A percentile compares a stretch with the other conserved stretches of the same genome.
These are phyloP conservation scores for Drosophila cognata DNA, from an alignment of 2,888 invertebrate genomes.

Conservation along the genomic window DNA sequence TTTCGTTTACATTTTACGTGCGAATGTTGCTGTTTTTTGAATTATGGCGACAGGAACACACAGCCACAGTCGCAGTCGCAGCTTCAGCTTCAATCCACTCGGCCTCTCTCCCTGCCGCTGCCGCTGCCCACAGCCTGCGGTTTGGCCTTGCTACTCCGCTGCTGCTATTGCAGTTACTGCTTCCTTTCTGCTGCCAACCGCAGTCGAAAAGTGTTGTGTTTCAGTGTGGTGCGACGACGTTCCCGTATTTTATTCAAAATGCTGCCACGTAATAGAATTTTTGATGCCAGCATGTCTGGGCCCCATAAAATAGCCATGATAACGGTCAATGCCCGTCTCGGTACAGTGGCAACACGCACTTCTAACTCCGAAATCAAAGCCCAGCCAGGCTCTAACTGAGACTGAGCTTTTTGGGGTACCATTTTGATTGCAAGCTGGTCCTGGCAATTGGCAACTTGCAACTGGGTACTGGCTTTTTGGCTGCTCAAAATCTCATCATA, in stretches of 20 bases:
- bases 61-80: slow-evolving; percentile 47
- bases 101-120: background rate
- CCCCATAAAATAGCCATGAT: slow-evolving; percentile 78
- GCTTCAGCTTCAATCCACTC: slow-evolving; percentile 25
- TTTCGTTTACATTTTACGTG: slow-evolving; percentile 80
- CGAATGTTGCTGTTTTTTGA: slow-evolving; percentile 82
- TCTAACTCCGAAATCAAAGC: slow-evolving; percentile 43
- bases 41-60: slow-evolving; percentile 80
- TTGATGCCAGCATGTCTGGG: slow-evolving; percentile 79
- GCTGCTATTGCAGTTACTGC: slow-evolving; percentile 28
- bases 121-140: slow-evolving; percentile 27
- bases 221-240: slow-evolving; percentile 54
- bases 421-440: slow-evolving; percentile 49
- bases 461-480: slow-evolving; percentile 59
- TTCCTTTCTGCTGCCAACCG: slow-evolving; percentile 65
- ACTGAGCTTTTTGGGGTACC: slow-evolving; percentile 35
- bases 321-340: slow-evolving; percentile 71
- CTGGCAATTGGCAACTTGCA: slow-evolving; percentile 32
- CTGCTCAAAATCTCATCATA: slow-evolving; percentile 75
- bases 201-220: slow-evolving; percentile 79
- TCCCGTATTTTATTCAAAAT: slow-evolving; percentile 79
- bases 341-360: slow-evolving; percentile 36
- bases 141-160: slow-evolving; percentile 36
- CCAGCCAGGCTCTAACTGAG: background rate
- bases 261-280: slow-evolving; percentile 80